Evolutionary conservation across 2,797 vertebrate species (phyloP), one percentile per base, ranked within the genome.

Genomic region (Pseudocheirus occidentalis): DNA sequence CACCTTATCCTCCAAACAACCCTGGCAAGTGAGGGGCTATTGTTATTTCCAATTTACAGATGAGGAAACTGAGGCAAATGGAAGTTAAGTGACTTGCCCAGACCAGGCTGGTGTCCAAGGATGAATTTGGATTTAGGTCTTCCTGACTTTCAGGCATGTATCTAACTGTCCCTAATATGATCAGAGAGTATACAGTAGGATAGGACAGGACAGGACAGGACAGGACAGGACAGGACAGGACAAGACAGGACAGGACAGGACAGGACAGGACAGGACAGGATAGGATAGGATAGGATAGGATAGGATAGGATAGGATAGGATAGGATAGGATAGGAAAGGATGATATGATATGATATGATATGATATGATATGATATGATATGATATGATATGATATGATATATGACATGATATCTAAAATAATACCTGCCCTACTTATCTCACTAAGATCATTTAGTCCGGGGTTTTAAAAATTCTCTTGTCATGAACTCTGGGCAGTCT

Each of bases 201-300:
- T 16, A 13, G 31, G 34, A 27, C 5, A 16, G n/a, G 6, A 18
- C 16, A 5, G 16, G 4, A n/a, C 18, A 7, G n/a, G 5, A 18
- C n/a, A 2, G n/a, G 34, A 62, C 34, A 0, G 27, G 29, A 13
- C 13, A 3, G 31, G 16, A n/a, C 16, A 4, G 12, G 16, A 6
- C 18, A 3, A 13, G 16, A n/a, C n/a, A 13, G 34, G 16, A 6
- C 5, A 1, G 34, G 16, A 16, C 5, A 3, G 34, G 14, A 5
- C 16, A 2, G 34, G 31, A 34, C 34, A 0, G 24, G 28, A 3
- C 3, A 1, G 31, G 14, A 16, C n/a, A 5, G 50, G 50, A 52
- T 52, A 5, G 50, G 50, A 52, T 52, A 52, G 31, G 3, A 34
- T 62, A 62, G 13, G 13, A 14, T 34, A 14, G 29, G 31, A 14